These are phyloP conservation scores for Bemisia tabaci DNA, from an alignment of 1,140 invertebrate genomes.

Conservation along the genomic window DNA sequence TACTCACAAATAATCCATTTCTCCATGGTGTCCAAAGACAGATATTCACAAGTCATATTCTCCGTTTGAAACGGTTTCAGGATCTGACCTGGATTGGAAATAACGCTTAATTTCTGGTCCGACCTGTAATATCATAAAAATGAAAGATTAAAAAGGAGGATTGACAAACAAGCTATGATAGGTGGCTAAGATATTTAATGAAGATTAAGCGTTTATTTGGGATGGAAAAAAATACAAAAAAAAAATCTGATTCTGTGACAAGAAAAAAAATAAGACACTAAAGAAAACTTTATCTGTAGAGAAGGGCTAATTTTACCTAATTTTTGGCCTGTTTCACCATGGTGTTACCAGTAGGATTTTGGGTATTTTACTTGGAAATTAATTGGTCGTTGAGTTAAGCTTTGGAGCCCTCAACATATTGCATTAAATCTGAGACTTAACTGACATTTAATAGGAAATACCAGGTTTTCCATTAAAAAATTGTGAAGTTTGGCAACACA, in stretches of 20 bases:
- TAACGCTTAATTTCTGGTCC: conserved; percentile 85
- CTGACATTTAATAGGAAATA: too few species aligned
- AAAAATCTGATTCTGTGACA: too few species aligned
- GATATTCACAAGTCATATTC: conserved; percentile 92
- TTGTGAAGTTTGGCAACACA: too few species aligned
- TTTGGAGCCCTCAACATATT: too few species aligned
- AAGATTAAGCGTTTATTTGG: not conserved
- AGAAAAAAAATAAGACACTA: conserved; percentile 6
- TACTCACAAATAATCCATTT: conserved; percentile 82
- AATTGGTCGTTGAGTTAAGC: too few species aligned
- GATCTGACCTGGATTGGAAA: conserved; percentile 79
- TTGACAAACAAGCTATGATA: not conserved
- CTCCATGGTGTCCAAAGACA: conserved; percentile 89
- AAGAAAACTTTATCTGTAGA: not conserved
- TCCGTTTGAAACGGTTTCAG: conserved; percentile 90
- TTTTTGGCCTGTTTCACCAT: too few species aligned
- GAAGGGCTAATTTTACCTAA: too few species aligned
- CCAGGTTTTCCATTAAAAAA: too few species aligned
- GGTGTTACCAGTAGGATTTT: too few species aligned
- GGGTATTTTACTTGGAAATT: too few species aligned
- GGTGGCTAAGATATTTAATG: not conserved
- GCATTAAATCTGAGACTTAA: too few species aligned
- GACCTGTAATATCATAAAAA: conserved; percentile 34
- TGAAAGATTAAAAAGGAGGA: not conserved
- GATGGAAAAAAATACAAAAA: not conserved